Evolutionary conservation across 2,113 vertebrate species (phyloP).

Genomic region (Planiliza haematocheilus): DNA sequence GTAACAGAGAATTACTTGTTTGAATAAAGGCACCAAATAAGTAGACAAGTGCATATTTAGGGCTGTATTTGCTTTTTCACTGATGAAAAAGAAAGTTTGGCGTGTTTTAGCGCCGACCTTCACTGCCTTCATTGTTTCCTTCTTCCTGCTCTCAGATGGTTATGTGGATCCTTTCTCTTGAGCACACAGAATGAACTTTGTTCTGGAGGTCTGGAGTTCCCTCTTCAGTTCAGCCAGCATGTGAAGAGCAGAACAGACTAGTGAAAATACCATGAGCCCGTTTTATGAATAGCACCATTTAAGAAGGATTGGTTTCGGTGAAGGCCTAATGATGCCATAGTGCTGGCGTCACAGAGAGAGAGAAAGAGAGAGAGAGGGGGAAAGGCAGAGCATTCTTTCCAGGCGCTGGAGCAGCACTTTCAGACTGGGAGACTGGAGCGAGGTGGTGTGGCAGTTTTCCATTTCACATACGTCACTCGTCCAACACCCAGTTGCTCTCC

Average conservation of each 20-base stretch:
- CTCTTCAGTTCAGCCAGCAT: constrained; percentile 48
- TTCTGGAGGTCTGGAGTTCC: constrained; percentile 45
- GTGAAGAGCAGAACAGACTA: constrained; percentile 33
- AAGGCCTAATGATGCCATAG: constrained; percentile 68
- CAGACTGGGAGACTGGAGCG: constrained; percentile 49
- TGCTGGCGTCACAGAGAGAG: constrained; percentile 52
- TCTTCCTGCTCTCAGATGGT: constrained; percentile 25
- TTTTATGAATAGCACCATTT: constrained; percentile 79
- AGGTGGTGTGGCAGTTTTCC: constrained; percentile 67
- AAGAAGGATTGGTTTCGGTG: constrained; percentile 58
- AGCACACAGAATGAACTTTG: constrained; percentile 39
- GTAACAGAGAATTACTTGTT: background rate
- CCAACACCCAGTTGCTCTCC: constrained; percentile 39
- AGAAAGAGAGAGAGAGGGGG: constrained; percentile 12
- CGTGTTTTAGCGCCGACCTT: constrained; percentile 19
- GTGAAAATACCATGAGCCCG: constrained; percentile 47
- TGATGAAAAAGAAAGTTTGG: constrained; percentile 11
- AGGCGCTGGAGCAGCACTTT: constrained; percentile 66
- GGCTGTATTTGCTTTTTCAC: background rate
- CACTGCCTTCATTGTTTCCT: constrained; percentile 31
- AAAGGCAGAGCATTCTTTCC: constrained; percentile 71
- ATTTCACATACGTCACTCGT: constrained; percentile 53
- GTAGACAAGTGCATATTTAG: background rate
- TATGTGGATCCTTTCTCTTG: constrained; percentile 33
- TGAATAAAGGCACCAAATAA: background rate